phyloP scores from a whole-genome alignment of 2,797 vertebrate genomes.

The Etheostoma nigrum region DNA sequence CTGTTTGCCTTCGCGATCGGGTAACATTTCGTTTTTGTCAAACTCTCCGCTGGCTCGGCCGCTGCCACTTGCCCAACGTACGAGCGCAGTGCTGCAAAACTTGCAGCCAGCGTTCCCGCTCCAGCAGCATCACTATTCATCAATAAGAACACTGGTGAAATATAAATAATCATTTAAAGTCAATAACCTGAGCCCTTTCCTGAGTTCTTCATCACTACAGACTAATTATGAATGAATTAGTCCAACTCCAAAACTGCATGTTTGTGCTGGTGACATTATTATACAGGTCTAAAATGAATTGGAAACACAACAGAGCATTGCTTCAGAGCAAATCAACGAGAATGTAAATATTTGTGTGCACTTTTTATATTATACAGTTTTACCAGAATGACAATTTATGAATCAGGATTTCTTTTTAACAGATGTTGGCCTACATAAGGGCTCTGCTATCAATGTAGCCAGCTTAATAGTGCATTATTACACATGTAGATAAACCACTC shows the following conservation, averaged over 20 bases:
- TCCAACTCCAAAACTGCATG: slow-evolving; percentile 14
- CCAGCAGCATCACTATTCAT: slow-evolving; percentile 52
- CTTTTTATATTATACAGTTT: slow-evolving; percentile 43
- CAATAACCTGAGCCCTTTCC: slow-evolving; percentile 40
- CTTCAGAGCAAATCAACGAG: slow-evolving; percentile 38
- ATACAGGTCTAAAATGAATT: background rate
- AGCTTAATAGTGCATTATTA: slow-evolving; percentile 31
- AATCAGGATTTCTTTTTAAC: slow-evolving; percentile 23
- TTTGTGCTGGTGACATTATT: slow-evolving; percentile 7
- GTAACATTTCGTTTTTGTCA: slow-evolving; percentile 90
- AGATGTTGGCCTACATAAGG: slow-evolving; percentile 11
- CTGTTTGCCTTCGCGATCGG: slow-evolving; percentile 86
- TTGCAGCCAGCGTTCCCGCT: slow-evolving; percentile 79
- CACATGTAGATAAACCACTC: slow-evolving; percentile 44
- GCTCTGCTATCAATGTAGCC: slow-evolving; percentile 18
- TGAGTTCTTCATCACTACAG: slow-evolving; percentile 10
- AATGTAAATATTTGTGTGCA: slow-evolving; percentile 69
- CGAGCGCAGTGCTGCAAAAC: slow-evolving; percentile 90
- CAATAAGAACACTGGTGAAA: slow-evolving; percentile 2
- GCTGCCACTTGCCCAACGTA: slow-evolving; percentile 86
- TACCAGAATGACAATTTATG: slow-evolving; percentile 21
- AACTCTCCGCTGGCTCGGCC: slow-evolving; percentile 88
- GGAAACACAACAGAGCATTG: slow-evolving; percentile 6
- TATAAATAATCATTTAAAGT: background rate
- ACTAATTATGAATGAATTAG: slow-evolving; percentile 12